Base-by-base conservation (phyloP, 2,113 vertebrate genomes). In the Piprites chloris region DNA sequence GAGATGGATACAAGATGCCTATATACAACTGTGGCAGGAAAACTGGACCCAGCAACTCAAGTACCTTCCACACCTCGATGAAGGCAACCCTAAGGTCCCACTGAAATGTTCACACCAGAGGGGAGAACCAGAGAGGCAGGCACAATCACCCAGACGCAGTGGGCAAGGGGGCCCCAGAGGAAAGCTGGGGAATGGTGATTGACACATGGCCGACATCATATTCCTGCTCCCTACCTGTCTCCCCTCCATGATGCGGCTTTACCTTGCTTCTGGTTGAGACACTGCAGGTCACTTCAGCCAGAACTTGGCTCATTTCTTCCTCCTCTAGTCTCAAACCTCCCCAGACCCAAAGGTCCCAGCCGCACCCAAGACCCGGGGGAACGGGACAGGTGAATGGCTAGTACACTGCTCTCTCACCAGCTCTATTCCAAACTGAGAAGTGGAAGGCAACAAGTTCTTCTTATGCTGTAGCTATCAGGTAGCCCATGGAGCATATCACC, bases 161-260 rank as follows among this genome's bases (percentile, higher is more conserved):
- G 9, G 5, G 27, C 30, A 33, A 47, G 11, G 7, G 10, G 1
- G 1, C 8, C 63, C 18, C 14, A 17, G 0, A 1, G 37, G 14
- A n/a, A 1, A 1, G 50, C 9, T 39, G 46, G 16, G 42, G 8
- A 80, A 41, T 3, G 13, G 18, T 23, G 19, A 2, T 35, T 33
- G 35, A 55, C 35, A 20, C 0, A 0, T 14, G 27, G n/a, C 16
- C 42, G 49, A 14, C 58, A 28, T 11, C 0, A 0, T 11, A 14
- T 3, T 32, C n/a, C 62, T 67, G 53, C 39, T 46, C 41, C 0
- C 0, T 26, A 30, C 9, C 14, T 28, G 30, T 50, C 49, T 50
- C 39, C 9, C 2, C 12, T 30, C 56, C 35, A 7, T 1, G 2
- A 15, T 6, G 11, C 37, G 21, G 12, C n/a, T 21, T 21, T 1